Evolutionary conservation across 2,888 invertebrate genomes (phyloP).

Genomic region (Kuschelorhynchus macadamiae): DNA sequence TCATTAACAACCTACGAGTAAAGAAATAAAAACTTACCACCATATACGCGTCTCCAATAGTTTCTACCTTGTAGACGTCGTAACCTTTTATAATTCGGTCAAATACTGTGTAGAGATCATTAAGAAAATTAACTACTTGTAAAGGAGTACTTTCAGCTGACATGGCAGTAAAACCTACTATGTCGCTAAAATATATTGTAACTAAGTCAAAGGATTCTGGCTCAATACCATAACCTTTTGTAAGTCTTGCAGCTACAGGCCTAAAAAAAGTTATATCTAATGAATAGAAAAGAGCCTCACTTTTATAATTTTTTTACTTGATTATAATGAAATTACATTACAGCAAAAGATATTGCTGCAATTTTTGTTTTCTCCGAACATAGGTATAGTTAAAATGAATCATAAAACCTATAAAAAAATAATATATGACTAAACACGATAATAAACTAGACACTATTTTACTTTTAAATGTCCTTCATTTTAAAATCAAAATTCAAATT

Average conservation of each 20-base stretch:
- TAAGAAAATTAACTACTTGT: slow-evolving; percentile 94
- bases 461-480: no score
- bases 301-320: no score
- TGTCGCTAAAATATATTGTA: slow-evolving; percentile 97
- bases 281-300: no score
- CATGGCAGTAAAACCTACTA: slow-evolving; percentile 96
- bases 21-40: slow-evolving; percentile 71
- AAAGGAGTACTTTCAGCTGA: slow-evolving; percentile 93
- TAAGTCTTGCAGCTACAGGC: slow-evolving; percentile 89
- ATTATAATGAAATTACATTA: no score
- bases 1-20: no score
- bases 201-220: slow-evolving; percentile 95
- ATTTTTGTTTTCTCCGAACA: no score
- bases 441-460: no score
- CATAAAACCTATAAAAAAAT: no score
- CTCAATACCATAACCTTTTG: slow-evolving; percentile 90
- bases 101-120: slow-evolving; percentile 97
- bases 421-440: no score
- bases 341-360: no score
- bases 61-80: slow-evolving; percentile 98
- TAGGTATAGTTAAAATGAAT: no score
- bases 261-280: slow-evolving; percentile 68
- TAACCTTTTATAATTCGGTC: slow-evolving; percentile 97
- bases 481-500: no score
- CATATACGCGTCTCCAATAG: slow-evolving; percentile 89